Conservation (phyloP, 2,797 vertebrate genomes). For the Tadarida brasiliensis region DNA sequence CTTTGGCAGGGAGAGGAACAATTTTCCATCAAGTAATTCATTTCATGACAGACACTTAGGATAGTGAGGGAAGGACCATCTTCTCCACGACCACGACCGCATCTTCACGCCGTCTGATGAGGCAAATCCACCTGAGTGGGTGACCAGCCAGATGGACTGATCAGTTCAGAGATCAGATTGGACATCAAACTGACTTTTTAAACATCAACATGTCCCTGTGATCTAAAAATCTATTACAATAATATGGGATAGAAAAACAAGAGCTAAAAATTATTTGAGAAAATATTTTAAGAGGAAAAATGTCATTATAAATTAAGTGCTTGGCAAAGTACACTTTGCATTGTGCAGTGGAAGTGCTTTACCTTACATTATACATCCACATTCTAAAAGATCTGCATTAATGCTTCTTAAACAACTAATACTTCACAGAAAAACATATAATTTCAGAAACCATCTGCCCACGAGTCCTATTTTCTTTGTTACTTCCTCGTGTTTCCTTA, state of each 20-base stretch:
- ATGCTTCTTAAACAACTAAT: constrained; percentile 67
- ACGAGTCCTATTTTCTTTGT: constrained; percentile 66
- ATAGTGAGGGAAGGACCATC: accelerated
- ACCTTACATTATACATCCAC: constrained; percentile 71
- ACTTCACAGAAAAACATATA: constrained; percentile 59
- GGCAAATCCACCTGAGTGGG: neutral
- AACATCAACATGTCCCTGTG: neutral
- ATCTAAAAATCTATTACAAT: neutral
- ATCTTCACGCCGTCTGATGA: neutral
- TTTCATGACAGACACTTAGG: neutral
- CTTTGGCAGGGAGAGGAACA: neutral
- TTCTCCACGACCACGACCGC: neutral
- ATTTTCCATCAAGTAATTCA: constrained; percentile 6
- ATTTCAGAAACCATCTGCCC: constrained; percentile 77
- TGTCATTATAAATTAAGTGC: constrained; percentile 65
- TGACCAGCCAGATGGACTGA: neutral
- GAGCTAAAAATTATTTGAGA: constrained; percentile 43
- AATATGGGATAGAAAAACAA: neutral
- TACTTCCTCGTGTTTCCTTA: constrained; percentile 69
- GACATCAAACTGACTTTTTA: neutral
- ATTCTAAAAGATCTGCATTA: constrained; percentile 43
- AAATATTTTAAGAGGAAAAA: constrained; percentile 57
- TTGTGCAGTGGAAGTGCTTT: constrained; percentile 55
- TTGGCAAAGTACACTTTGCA: constrained; percentile 63
- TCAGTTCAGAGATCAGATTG: neutral